Percentiles rank a stretch among this genome's conserved stretches.
Conservation (phyloP, 2,113 vertebrate genomes). For the Crotalus horridus region DNA sequence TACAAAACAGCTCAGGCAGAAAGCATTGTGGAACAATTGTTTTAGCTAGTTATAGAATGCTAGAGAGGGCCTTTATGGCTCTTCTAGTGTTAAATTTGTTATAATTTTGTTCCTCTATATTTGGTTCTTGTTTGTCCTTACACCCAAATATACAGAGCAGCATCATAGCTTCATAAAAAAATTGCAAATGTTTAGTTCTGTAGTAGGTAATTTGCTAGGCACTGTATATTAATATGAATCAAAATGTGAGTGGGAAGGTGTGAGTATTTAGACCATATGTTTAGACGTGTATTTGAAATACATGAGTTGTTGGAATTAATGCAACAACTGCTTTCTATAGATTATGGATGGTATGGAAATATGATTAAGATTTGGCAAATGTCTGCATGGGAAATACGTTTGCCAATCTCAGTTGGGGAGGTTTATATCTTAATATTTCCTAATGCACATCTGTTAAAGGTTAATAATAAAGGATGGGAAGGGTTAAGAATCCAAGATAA, state of each 20-base stretch:
- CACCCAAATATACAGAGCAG: background rate
- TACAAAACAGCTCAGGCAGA: background rate
- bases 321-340: background rate
- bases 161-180: background rate
- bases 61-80: background rate
- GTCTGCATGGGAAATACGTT: background rate
- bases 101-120: background rate
- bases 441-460: background rate
- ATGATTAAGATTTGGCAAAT: background rate
- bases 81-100: background rate
- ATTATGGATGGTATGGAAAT: background rate
- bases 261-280: accelerated
- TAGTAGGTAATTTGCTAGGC: background rate
- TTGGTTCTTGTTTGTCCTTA: background rate
- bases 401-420: background rate
- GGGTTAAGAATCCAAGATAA: background rate
- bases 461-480: background rate
- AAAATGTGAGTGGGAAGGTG: accelerated
- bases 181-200: background rate
- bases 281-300: background rate
- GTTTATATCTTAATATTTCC: background rate
- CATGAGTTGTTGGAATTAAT: background rate
- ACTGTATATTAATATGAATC: constrained; percentile 23
- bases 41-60: background rate
- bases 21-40: background rate